Conservation (phyloP, 2,888 invertebrate genomes). For the Tachystola acroxantha region DNA sequence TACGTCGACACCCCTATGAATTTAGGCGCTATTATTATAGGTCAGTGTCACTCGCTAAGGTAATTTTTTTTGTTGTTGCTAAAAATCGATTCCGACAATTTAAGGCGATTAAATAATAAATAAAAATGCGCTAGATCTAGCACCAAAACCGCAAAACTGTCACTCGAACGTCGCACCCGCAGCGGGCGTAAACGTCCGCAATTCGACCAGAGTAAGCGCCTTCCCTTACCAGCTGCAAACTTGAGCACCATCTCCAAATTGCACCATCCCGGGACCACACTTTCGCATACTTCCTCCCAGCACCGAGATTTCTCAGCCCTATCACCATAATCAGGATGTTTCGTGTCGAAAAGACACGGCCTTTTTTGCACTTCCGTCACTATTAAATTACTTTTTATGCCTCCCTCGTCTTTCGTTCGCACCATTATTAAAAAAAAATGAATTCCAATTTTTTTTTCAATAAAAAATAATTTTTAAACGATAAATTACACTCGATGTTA, state of each 20-base stretch:
- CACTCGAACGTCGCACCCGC: constrained; percentile 22
- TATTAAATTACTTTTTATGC: constrained; percentile 60
- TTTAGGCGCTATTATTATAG: too few species aligned
- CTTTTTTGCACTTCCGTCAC: constrained; percentile 63
- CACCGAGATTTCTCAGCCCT: constrained; percentile 62
- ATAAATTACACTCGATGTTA: too few species aligned
- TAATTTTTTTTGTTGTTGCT: too few species aligned
- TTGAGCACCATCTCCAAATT: constrained; percentile 56
- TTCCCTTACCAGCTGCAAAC: constrained; percentile 67
- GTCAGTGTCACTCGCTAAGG: too few species aligned
- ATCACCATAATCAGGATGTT: constrained; percentile 62
- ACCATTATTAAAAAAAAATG: constrained; percentile 50
- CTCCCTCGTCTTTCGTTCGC: constrained; percentile 58
- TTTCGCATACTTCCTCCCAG: constrained; percentile 70
- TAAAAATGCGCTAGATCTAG: too few species aligned
- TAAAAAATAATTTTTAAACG: constrained; percentile 14
- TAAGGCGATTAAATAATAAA: too few species aligned
- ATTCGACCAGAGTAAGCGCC: constrained; percentile 33
- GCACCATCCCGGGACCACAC: constrained; percentile 64
- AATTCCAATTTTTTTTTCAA: constrained; percentile 13
- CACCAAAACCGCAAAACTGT: too few species aligned
- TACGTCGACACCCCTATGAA: too few species aligned
- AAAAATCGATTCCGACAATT: too few species aligned
- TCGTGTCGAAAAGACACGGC: constrained; percentile 63
- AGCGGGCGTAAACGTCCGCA: constrained; percentile 26